phyloP scores from a whole-genome alignment of 35 echinoderm and acorn worm genomes.

The Anneissia japonica region DNA sequence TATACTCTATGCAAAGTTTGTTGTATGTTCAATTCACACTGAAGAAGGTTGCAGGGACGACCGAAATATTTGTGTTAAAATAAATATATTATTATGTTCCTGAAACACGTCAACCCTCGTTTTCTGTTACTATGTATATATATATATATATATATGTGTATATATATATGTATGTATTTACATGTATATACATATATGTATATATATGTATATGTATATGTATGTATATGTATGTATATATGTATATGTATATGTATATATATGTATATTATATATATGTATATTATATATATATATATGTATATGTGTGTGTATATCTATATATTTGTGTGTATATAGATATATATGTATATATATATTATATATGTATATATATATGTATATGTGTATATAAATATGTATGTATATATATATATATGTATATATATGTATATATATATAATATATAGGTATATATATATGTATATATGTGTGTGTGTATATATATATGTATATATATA shows the following conservation, averaged over 20 bases:
- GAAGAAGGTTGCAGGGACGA: background rate
- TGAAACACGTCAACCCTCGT: background rate
- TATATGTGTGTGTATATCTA: conserved; percentile 2
- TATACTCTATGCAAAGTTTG: background rate
- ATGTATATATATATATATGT: background rate
- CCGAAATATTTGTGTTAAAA: background rate
- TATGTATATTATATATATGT: background rate
- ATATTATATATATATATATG: background rate
- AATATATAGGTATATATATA: background rate
- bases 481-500: background rate
- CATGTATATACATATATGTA: background rate
- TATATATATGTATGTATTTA: background rate
- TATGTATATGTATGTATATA: background rate
- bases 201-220: conserved; percentile 3
- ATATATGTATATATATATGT: background rate
- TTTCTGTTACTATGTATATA: background rate
- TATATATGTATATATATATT: background rate
- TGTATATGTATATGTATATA: background rate
- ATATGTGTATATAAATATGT: background rate
- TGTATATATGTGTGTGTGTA: background rate
- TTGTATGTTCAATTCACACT: background rate
- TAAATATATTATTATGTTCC: background rate
- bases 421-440: conserved; percentile 7
- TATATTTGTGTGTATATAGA: background rate
- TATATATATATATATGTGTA: background rate